Evolutionary conservation across 2,888 invertebrate species (phyloP).

Genomic region (Ctena decussata): DNA sequence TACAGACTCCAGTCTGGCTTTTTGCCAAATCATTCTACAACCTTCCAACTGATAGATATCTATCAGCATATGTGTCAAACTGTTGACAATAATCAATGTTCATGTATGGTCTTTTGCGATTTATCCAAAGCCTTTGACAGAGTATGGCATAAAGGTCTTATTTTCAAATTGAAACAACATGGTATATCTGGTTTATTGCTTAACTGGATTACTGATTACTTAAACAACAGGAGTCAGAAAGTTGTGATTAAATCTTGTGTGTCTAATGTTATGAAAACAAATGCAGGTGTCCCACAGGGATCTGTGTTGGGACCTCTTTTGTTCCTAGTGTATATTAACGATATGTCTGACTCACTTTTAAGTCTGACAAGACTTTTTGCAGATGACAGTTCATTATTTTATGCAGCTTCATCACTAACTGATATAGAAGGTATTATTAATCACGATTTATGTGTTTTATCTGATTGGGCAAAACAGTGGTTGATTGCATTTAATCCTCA

Average conservation of each 20-base stretch:
- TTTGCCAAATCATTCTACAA: constrained; percentile 15
- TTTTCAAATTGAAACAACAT: constrained; percentile 45
- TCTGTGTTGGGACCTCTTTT: not conserved
- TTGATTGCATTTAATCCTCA: not conserved
- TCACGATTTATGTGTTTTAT: not conserved
- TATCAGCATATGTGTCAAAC: not conserved
- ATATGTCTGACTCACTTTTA: not conserved
- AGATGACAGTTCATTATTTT: not conserved
- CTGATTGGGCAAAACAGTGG: not conserved
- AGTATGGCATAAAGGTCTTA: too few species aligned
- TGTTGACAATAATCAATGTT: too few species aligned
- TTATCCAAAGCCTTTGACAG: too few species aligned
- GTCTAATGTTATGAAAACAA: not conserved
- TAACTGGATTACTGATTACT: constrained; percentile 39
- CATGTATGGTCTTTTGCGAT: too few species aligned
- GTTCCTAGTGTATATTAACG: not conserved
- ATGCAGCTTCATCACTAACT: not conserved
- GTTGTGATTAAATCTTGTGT: not conserved
- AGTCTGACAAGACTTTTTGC: not conserved
- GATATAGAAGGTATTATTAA: not conserved
- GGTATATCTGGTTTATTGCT: constrained; percentile 34
- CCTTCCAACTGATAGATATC: not conserved
- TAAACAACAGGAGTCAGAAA: not conserved
- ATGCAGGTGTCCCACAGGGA: not conserved
- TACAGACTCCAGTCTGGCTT: constrained; percentile 48